Evolutionary conservation across 2,797 vertebrate genomes (phyloP), one percentile per base, ranked within the genome.

Genomic region (Lepilemur ruficaudatus): DNA sequence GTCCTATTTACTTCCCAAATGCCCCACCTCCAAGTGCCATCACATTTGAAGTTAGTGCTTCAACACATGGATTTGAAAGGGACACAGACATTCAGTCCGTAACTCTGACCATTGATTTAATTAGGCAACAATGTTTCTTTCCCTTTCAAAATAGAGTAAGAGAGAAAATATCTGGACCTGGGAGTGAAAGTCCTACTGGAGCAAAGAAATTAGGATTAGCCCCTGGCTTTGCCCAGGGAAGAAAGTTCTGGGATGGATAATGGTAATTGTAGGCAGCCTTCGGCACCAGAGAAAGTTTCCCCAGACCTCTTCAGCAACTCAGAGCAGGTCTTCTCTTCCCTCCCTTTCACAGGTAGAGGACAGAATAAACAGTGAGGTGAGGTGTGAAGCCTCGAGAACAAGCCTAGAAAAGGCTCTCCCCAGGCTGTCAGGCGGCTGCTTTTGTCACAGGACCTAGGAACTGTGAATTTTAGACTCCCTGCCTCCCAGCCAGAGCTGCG

Each of bases 61-160:
- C 61, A 48, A 10, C 4, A 41, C 4, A 7, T 1, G 22, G 38
- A 32, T 25, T 38, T 10, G 38, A 4, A 0, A 5, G 17, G 61
- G 7, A 20, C 1, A 61, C 10, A 18, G 0, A 23, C 4, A 46
- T 13, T 10, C 23, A 14, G 43, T 63, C n/a, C 4, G 0, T 43
- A 25, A 23, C 15, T 11, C n/a, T 75, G 3, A 17, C 9, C 30
- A 20, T 92, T 55, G 84, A 63, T 12, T 75, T 73, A 76, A 50
- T 59, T 75, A 83, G 22, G 5, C 11, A 65, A 8, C 2, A 38
- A 14, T 57, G 5, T 3, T 72, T 32, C 35, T 67, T 78, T 28
- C 17, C 14, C 20, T 67, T 96, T 78, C 55, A 76, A 88, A 78
- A 22, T 6, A 38, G 50, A 81, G 1, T n/a, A 41, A 80, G 57